Conservation (phyloP, 2,888 invertebrate genomes). For the Pyrrhia umbra region DNA sequence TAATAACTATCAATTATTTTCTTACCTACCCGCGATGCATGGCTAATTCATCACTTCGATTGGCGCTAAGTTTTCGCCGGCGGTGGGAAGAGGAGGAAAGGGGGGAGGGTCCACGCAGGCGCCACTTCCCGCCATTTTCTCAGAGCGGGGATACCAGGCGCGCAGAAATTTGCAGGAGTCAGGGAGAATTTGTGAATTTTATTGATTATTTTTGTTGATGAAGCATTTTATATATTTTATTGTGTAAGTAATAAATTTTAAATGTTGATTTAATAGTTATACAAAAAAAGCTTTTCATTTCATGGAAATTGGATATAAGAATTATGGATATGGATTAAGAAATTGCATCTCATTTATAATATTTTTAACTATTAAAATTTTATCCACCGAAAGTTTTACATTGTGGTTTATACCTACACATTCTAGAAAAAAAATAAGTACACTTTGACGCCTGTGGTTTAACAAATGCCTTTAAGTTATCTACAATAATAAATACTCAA, state of each 20-base stretch:
- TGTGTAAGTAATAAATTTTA: neutral
- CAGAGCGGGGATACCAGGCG: constrained; percentile 72
- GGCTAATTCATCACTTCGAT: constrained; percentile 83
- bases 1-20: constrained; percentile 12
- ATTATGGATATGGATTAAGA: no score
- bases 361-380: no score
- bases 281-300: no score
- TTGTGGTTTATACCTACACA: no score
- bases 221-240: neutral
- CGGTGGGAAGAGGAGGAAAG: constrained; percentile 48
- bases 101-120: constrained; percentile 82
- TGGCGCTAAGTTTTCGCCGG: constrained; percentile 79
- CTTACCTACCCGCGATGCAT: constrained; percentile 59
- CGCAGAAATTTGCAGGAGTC: constrained; percentile 42
- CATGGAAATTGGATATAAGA: no score
- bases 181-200: constrained; percentile 43
- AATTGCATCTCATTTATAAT: no score
- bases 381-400: no score
- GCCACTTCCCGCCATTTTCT: constrained; percentile 85
- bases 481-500: no score
- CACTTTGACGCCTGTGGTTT: no score
- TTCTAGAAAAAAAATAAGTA: no score
- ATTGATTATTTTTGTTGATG: constrained; percentile 18
- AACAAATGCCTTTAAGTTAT: no score
- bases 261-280: no score